These are phyloP conservation scores for Trematomus bernacchii DNA, from an alignment of 2,797 vertebrate species.

Conservation along the genomic window DNA sequence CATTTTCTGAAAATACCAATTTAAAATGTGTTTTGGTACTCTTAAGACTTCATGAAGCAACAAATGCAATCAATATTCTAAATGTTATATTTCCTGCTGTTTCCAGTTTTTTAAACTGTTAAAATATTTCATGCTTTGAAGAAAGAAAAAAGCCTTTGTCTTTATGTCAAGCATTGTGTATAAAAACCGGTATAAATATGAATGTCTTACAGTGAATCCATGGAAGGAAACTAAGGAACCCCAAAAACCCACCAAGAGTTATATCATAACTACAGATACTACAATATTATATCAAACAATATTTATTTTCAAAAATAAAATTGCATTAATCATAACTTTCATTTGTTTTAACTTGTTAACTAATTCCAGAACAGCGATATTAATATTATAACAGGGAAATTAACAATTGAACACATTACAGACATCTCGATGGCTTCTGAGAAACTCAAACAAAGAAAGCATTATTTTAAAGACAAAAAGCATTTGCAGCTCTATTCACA, in stretches of 20 bases:
- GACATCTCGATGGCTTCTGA: slow-evolving; percentile 7
- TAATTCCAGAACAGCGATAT: slow-evolving; percentile 24
- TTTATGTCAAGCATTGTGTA: not conserved
- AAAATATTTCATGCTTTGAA: not conserved
- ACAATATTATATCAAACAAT: slow-evolving; percentile 32
- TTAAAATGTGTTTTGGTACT: not conserved
- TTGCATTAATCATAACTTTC: not conserved
- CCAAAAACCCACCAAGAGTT: too few species aligned
- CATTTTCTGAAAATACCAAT: not conserved
- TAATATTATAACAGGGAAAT: slow-evolving; percentile 5
- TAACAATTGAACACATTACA: not conserved
- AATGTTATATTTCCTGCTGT: not conserved
- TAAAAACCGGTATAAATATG: not conserved
- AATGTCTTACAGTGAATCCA: not conserved
- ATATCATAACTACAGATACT: not conserved
- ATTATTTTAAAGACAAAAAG: slow-evolving; percentile 1
- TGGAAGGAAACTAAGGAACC: not conserved
- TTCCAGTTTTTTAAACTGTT: not conserved
- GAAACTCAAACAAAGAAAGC: slow-evolving; percentile 2
- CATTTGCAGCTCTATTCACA: not conserved
- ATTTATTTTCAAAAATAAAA: slow-evolving; percentile 54
- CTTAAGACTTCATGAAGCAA: not conserved
- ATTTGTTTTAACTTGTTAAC: not conserved
- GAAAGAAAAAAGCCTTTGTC: not conserved
- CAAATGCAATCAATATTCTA: not conserved